A percentile compares a stretch with the other conserved stretches of the same genome.
phyloP scores from a whole-genome alignment of 2,888 invertebrate genomes.

The Tinea trinotella region DNA sequence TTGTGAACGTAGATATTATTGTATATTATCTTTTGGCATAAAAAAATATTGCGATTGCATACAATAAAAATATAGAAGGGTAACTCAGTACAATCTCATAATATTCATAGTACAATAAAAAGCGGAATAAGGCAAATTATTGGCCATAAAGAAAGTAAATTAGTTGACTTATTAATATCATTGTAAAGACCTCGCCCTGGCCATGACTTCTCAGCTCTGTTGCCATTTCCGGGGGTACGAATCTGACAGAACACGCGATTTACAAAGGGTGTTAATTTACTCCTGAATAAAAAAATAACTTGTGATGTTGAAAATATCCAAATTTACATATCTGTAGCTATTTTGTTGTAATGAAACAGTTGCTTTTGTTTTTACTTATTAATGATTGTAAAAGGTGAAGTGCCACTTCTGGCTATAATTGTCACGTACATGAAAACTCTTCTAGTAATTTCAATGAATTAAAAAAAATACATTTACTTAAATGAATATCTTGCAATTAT shows the following conservation, averaged over 20 bases:
- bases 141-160: background rate
- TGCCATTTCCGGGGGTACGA: conserved; percentile 51
- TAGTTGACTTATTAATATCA: background rate
- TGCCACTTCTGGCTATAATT: no score
- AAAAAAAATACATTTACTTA: no score
- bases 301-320: background rate
- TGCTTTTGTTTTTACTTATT: no score
- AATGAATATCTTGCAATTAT: no score
- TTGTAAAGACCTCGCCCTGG: conserved; percentile 28
- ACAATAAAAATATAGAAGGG: background rate
- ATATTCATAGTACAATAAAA: background rate
- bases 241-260: conserved; percentile 46
- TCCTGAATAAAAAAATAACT: conserved; percentile 27
- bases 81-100: background rate
- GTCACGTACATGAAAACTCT: no score
- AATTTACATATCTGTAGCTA: background rate
- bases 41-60: no score
- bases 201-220: conserved; percentile 34
- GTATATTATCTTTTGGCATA: no score
- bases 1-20: no score
- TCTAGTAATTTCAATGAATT: no score
- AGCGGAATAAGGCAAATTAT: background rate
- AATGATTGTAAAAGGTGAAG: no score
- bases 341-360: no score
- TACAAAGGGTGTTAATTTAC: conserved; percentile 55